Evolutionary conservation across 2,888 invertebrate genomes (phyloP), one percentile per base, ranked within the genome.

Genomic region (Boloria selene): DNA sequence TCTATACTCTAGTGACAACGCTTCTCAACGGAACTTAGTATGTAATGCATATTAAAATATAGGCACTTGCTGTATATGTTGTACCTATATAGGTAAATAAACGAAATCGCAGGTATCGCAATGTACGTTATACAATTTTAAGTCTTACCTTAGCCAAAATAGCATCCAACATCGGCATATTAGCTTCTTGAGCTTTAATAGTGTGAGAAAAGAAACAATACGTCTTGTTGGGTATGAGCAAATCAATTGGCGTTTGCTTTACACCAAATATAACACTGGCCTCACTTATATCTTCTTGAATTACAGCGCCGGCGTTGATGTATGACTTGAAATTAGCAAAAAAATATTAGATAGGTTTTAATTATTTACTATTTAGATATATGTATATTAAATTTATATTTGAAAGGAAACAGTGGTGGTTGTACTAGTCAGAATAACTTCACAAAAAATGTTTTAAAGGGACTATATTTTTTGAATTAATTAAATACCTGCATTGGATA

Each of bases 161-260:
- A 4, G 98, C 97, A 85, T 99, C 99, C 72, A 99, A 86, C 76
- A 99, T 93, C 0, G 98, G 96, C 99, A 99, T 99, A 84, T 99
- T 99, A 50, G 96, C 96, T 80, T 98, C 98, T 86, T 99, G 99
- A 0, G 99, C 99, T 87, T 99, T 99, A 77, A 99, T 99, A 0
- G 99, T 99, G 85, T 99, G 99, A 0, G 99, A 99, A 88, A 99
- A 99, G 87, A 99, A 97, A 78, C 98, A 98, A 82, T 99, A 99
- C 0, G 99, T 99, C 89, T 98, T 99, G 80, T 98, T 96, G 0
- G 99, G 98, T 69, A 99, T 95, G 13, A 99, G 93, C 50, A 96
- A 94, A 79, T 98, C 98, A 10, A 98, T 95, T 0, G 99, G 99
- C 0, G 96, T 96, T 74, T 98, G 97, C 80, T 99, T 99, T 4